A percentile compares a stretch with the other conserved stretches of the same genome.
phyloP scores from a whole-genome alignment of 2,113 vertebrate species.

The Amphiprion ocellaris region DNA sequence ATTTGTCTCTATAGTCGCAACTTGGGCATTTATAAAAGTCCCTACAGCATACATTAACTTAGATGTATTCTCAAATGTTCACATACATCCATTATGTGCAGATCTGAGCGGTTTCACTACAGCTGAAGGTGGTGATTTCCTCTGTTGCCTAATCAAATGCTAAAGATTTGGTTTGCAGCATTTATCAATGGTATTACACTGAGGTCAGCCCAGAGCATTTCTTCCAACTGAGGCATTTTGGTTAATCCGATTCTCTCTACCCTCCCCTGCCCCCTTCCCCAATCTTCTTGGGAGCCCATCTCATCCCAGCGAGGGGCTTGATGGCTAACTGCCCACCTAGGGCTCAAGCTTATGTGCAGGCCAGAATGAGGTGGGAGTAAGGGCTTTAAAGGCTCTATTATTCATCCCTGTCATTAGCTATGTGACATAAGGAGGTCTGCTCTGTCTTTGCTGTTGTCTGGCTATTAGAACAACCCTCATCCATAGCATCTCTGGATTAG shows the following conservation, averaged over 20 bases:
- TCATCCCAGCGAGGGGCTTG: slow-evolving; percentile 61
- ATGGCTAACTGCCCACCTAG: slow-evolving; percentile 59
- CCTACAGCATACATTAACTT: slow-evolving; percentile 30
- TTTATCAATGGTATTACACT: slow-evolving; percentile 63
- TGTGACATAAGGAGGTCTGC: slow-evolving; percentile 57
- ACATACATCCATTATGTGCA: not conserved
- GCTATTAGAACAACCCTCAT: slow-evolving; percentile 41
- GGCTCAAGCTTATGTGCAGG: slow-evolving; percentile 58
- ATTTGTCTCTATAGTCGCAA: slow-evolving; percentile 73
- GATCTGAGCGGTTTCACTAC: slow-evolving; percentile 16
- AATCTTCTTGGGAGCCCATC: slow-evolving; percentile 74
- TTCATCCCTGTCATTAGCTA: slow-evolving; percentile 71
- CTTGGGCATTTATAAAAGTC: slow-evolving; percentile 53
- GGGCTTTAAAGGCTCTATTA: slow-evolving; percentile 66
- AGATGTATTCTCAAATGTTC: slow-evolving; percentile 31
- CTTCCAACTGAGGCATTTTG: slow-evolving; percentile 65
- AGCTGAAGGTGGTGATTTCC: slow-evolving; percentile 41
- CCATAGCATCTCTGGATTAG: not conserved
- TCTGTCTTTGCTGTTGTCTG: slow-evolving; percentile 41
- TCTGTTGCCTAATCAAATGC: slow-evolving; percentile 65
- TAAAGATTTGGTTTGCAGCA: slow-evolving; percentile 70
- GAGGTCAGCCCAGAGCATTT: slow-evolving; percentile 59
- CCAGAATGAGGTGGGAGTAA: slow-evolving; percentile 63
- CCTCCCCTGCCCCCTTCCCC: slow-evolving; percentile 21
- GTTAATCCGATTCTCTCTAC: slow-evolving; percentile 73